Percentiles rank a stretch among this genome's conserved stretches.
These are phyloP conservation scores for Darevskia nairensis DNA, from an alignment of 2,797 vertebrate genomes.

Conservation along the genomic window DNA sequence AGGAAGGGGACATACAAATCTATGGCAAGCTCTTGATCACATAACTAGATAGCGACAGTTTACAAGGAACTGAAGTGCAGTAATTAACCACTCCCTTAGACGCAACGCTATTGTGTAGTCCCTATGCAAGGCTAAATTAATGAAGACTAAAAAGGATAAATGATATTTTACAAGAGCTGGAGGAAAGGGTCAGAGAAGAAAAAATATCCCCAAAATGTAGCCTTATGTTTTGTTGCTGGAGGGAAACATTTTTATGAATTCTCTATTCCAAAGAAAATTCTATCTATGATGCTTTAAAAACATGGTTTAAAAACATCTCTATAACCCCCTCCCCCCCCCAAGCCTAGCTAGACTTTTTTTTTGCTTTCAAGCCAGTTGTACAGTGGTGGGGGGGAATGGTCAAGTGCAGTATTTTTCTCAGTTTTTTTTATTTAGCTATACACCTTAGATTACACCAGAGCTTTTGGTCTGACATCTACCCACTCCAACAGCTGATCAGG, in stretches of 20 bases:
- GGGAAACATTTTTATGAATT: not conserved
- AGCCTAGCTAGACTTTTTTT: not conserved
- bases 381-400: not conserved
- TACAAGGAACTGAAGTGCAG: not conserved
- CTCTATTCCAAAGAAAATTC: too few relatives aligned
- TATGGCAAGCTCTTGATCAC: not conserved
- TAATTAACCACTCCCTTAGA: not conserved
- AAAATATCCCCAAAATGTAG: not conserved
- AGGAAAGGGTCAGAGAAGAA: not conserved
- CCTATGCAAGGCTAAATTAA: not conserved
- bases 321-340: too few relatives aligned
- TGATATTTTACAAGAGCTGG: not conserved
- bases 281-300: too few relatives aligned
- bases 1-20: not conserved
- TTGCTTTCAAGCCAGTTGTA: not conserved
- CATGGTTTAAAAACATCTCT: too few relatives aligned
- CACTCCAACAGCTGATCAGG: too few relatives aligned
- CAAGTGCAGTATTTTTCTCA: too few relatives aligned
- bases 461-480: not conserved
- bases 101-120: not conserved
- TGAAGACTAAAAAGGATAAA: not conserved
- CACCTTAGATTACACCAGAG: not conserved
- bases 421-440: not conserved
- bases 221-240: not conserved
- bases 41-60: not conserved